A percentile compares a stretch with the other conserved stretches of the same genome.
phyloP scores from a whole-genome alignment of 2,888 invertebrate genomes.

The Tenthredo notha region DNA sequence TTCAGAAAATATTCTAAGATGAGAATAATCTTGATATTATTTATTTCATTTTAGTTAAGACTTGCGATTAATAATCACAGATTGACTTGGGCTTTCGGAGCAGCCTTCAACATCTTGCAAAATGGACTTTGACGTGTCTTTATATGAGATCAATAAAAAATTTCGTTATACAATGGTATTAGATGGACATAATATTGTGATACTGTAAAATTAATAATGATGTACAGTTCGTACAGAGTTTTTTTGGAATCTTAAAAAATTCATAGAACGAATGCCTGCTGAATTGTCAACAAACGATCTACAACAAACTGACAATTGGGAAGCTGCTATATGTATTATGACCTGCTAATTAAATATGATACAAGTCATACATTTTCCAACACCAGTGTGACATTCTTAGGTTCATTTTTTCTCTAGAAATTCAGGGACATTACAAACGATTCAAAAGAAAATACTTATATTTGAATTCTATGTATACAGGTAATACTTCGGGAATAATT shows the following conservation, averaged over 20 bases:
- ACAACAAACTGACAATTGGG: neutral
- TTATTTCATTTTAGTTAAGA: constrained; percentile 81
- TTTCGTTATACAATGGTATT: neutral
- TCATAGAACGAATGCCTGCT: neutral
- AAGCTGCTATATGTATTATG: neutral
- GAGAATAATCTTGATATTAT: neutral
- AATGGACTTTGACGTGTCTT: constrained; percentile 76
- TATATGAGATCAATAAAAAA: neutral
- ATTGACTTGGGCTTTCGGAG: constrained; percentile 97
- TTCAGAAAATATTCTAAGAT: neutral
- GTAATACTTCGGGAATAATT: neutral
- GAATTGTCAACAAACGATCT: neutral
- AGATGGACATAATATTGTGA: neutral
- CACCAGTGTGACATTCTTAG: too few species aligned
- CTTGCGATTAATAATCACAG: constrained; percentile 95
- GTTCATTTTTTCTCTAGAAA: neutral
- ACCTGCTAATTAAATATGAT: neutral
- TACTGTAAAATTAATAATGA: neutral
- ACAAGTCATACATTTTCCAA: neutral
- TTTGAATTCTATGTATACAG: neutral
- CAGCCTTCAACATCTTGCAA: constrained; percentile 91
- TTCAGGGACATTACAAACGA: neutral
- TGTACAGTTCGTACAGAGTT: neutral
- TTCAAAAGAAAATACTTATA: neutral
- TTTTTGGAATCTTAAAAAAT: neutral